A percentile compares a stretch with the other conserved stretches of the same genome.
phyloP scores from a whole-genome alignment of 2,113 vertebrate species.

The Pseudois nayaur region DNA sequence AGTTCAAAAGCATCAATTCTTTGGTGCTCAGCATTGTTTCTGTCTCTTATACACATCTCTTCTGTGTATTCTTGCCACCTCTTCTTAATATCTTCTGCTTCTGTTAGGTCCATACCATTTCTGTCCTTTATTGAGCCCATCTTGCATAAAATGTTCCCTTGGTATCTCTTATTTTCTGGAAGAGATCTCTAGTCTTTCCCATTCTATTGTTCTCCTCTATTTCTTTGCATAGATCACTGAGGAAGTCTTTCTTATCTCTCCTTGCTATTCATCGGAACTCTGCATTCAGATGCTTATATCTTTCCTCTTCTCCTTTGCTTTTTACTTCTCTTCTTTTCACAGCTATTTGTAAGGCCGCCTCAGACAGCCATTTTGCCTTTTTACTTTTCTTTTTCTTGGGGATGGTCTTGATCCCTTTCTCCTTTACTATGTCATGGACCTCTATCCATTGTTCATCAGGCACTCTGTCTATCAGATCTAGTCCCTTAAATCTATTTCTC shows the following conservation, averaged over 20 bases:
- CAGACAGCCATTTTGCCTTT: not conserved
- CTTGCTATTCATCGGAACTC: not conserved
- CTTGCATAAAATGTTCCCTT: not conserved
- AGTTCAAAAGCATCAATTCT: too few species aligned
- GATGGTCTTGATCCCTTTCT: not conserved
- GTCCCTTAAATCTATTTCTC: not conserved
- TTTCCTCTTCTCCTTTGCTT: not conserved
- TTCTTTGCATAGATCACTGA: accelerated
- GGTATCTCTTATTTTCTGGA: not conserved
- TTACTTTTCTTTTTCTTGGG: not conserved
- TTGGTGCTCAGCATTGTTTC: too few species aligned
- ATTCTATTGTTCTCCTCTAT: not conserved
- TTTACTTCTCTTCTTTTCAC: not conserved
- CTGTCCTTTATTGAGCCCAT: not conserved
- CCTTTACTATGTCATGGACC: not conserved
- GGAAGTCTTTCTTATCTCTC: not conserved
- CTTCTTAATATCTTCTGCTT: not conserved
- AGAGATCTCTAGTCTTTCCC: not conserved
- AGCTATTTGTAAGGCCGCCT: not conserved
- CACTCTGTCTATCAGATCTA: not conserved
- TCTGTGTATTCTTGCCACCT: not conserved
- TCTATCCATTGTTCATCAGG: not conserved
- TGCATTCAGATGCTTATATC: not conserved
- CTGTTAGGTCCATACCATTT: not conserved
- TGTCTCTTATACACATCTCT: too few species aligned